Base-by-base conservation (phyloP, 1,140 invertebrate species). In the Tetraneura akinire region DNA sequence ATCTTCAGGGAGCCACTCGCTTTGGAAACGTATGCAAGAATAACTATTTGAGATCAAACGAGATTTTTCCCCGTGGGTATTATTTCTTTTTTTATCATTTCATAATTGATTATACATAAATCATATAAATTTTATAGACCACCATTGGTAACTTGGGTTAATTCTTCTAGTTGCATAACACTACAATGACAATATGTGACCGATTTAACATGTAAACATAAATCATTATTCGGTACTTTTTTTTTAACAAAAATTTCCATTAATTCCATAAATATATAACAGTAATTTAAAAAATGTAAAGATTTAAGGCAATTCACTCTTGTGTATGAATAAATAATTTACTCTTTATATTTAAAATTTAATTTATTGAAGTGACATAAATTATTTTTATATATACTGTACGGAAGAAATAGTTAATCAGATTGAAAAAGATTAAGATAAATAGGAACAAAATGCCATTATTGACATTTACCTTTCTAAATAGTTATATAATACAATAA, bases 31-130 rank as follows among this genome's bases (percentile, higher is more conserved):
- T 60, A 60, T 60, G 55, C 55, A 62, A 78, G 74, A 78, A 60
- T 78, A 78, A 78, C 74, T 78, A 62, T 55, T 78, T 78, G 74
- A 78, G 74, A 78, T 78, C 74, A 78, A 78, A 78, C 74, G 74
- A 78, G 55, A 29, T 60, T 78, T 21, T 78, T 62, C 73, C 73
- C 73, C 73, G 6, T 60, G 23, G n/a, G 21, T 26, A 26, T 37
- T 37, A 37, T 53, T 64, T 64, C 60, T n/a, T 53, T 32, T 60
- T 60, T 60, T 26, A 18, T 57, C 42, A 49, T 70, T 68, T 47
- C 4, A 23, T 16, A 26, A 70, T 70, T 49, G 51, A 8, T 70
- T 49, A 21, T 18, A 71, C 45, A 51, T n/a, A 71, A 37, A 29
- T 51, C 8, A 49, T 23, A 62, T 51, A 18, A 21, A 66, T 66